Conservation (phyloP, 64 coral and sea anemone species). For the Stylophora pistillata region DNA sequence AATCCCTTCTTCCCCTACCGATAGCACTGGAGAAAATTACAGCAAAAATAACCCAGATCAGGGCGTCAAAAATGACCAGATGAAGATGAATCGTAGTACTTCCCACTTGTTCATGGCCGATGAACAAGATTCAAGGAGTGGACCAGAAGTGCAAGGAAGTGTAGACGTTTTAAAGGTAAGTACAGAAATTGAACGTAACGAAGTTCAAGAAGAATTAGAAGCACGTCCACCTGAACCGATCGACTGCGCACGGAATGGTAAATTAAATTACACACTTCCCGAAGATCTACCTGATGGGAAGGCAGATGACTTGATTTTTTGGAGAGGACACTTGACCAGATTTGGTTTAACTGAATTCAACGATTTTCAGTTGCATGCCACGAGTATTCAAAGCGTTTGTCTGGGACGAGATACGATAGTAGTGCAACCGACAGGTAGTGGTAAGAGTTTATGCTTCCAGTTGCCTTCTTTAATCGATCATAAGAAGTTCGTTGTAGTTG, state of each 20-base stretch:
- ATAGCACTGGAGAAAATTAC: neutral
- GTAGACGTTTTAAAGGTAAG: neutral
- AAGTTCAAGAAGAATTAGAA: neutral
- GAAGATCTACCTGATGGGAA: neutral
- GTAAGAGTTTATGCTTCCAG: conserved; percentile 42
- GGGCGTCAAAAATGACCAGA: neutral
- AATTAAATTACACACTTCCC: neutral
- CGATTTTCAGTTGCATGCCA: conserved; percentile 42
- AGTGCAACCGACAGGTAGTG: conserved; percentile 31
- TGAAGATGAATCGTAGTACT: neutral
- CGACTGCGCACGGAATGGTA: neutral
- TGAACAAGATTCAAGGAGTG: neutral
- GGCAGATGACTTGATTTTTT: neutral
- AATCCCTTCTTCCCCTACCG: neutral
- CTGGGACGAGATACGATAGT: conserved; percentile 9
- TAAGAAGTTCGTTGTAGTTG: neutral
- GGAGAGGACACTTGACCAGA: conserved; percentile 30
- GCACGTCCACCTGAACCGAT: neutral
- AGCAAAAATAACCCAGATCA: neutral
- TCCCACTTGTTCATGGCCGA: neutral
- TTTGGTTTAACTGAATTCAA: conserved; percentile 29
- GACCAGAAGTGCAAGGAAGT: neutral
- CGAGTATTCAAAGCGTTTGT: conserved; percentile 32
- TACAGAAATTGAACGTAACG: neutral
- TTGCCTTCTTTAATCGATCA: neutral